phyloP scores from a whole-genome alignment of 2,113 vertebrate species.

The Sterna hirundo region DNA sequence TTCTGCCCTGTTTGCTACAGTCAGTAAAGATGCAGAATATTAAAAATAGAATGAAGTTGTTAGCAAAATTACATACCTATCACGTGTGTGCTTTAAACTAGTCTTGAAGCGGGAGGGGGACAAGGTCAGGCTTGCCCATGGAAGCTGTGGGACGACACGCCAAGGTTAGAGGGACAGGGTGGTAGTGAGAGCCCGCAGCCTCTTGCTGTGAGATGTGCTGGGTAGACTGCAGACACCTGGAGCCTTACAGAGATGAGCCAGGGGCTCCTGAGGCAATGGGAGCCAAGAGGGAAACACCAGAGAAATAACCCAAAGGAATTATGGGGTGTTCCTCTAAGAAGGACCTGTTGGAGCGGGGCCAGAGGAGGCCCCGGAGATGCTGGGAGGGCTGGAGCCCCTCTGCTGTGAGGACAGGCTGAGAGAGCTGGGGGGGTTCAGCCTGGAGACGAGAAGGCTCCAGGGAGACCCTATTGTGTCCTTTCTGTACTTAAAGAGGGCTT shows the following conservation, averaged over 20 bases:
- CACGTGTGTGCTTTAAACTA: not conserved
- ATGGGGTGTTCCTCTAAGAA: not conserved
- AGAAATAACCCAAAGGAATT: not conserved
- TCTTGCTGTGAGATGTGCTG: not conserved
- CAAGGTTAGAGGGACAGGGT: not conserved
- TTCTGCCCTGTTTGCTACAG: not conserved
- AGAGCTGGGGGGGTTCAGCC: not conserved
- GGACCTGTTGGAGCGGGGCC: not conserved
- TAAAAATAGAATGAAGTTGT: not conserved
- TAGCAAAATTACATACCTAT: not conserved
- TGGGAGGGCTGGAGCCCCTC: not conserved
- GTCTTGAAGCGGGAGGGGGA: not conserved
- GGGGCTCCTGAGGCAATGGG: not conserved
- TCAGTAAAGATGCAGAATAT: not conserved
- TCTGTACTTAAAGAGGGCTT: not conserved
- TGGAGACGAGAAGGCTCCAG: not conserved
- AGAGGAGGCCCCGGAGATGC: not conserved
- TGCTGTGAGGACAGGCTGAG: not conserved
- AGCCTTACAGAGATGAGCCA: not conserved
- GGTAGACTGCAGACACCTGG: not conserved
- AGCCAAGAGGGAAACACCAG: not conserved
- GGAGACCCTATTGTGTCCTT: not conserved
- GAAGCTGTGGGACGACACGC: not conserved
- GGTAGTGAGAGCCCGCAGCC: not conserved
- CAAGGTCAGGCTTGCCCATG: not conserved